Conservation (phyloP, 1,140 invertebrate species). For the Adoxophyes honmai region DNA sequence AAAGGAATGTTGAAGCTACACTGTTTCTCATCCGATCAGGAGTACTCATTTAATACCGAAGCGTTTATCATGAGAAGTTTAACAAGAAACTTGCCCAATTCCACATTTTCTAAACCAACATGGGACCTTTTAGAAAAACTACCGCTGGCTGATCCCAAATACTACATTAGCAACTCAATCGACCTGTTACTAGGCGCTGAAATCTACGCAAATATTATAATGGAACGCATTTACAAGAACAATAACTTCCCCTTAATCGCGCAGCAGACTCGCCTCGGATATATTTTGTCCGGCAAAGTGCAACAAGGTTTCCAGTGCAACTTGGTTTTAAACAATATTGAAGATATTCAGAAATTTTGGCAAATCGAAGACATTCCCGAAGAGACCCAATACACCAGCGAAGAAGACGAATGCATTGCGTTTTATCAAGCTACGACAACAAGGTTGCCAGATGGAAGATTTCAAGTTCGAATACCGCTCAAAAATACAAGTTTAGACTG, state of each 20-base stretch:
- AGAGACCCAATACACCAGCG: not conserved
- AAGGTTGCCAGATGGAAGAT: too few relatives aligned
- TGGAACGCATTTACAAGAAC: not conserved
- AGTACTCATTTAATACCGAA: not conserved
- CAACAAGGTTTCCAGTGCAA: not conserved
- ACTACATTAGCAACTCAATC: not conserved
- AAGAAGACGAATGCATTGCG: too few relatives aligned
- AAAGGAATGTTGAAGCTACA: not conserved
- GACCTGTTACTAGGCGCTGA: not conserved
- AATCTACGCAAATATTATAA: not conserved
- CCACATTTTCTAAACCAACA: not conserved
- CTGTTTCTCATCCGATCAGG: not conserved
- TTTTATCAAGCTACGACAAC: too few relatives aligned
- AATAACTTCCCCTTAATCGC: not conserved
- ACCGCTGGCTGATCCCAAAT: not conserved
- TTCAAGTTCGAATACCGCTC: too few relatives aligned
- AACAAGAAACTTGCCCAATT: not conserved
- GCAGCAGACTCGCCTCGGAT: not conserved
- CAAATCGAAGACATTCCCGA: not conserved
- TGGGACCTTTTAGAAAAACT: not conserved
- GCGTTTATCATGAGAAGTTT: not conserved
- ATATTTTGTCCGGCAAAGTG: not conserved
- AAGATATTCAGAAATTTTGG: not conserved
- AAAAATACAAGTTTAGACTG: constrained; percentile 17
- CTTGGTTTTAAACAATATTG: not conserved